Conservation (phyloP, 2,113 vertebrate species). For the Labeo catla region DNA sequence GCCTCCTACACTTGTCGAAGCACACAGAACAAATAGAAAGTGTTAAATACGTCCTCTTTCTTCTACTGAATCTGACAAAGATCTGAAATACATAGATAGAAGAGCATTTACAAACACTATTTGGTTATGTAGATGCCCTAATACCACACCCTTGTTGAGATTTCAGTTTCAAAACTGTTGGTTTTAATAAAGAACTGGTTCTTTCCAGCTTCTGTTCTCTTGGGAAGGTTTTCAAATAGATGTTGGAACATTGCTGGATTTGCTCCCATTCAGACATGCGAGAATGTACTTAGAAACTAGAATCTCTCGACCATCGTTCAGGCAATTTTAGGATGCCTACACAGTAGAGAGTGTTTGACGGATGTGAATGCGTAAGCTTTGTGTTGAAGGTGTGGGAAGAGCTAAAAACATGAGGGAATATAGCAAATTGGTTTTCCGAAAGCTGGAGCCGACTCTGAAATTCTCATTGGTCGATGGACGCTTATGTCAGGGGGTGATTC, state of each 20-base stretch:
- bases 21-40: neutral
- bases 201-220: neutral
- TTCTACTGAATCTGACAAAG: neutral
- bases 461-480: neutral
- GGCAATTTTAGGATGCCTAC: neutral
- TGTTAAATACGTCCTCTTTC: neutral
- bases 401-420: neutral
- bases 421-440: neutral
- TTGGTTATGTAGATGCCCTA: neutral
- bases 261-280: neutral
- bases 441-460: neutral
- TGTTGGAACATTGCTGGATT: neutral
- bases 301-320: neutral
- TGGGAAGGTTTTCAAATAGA: neutral
- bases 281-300: neutral
- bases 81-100: neutral
- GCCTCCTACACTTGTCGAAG: constrained; percentile 41
- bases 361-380: constrained; percentile 1
- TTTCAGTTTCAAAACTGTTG: neutral
- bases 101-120: neutral
- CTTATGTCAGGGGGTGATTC: neutral
- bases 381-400: neutral
- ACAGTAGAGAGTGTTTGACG: neutral
- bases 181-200: neutral
- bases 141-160: neutral